A percentile compares a stretch with the other conserved stretches of the same genome.
phyloP scores from a whole-genome alignment of 2,113 vertebrate genomes.

The Aspiorhynchus laticeps region DNA sequence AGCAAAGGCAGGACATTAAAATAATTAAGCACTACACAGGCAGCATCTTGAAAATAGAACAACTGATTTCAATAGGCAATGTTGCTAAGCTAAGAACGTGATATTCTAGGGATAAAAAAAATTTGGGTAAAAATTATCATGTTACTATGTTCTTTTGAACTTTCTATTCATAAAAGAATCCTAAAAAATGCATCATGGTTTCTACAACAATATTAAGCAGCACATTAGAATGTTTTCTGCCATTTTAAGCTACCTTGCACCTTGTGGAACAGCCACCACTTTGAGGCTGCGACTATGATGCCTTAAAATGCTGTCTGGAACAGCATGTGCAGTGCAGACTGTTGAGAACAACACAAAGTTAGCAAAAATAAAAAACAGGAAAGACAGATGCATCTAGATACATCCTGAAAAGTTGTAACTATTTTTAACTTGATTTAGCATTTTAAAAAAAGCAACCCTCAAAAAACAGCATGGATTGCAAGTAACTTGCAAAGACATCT shows the following conservation, averaged over 20 bases:
- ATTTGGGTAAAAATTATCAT: neutral
- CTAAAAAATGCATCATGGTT: no score
- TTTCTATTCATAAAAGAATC: neutral
- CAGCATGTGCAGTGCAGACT: neutral
- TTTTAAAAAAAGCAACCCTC: neutral
- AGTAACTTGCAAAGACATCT: neutral
- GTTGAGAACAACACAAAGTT: neutral
- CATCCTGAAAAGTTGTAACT: neutral
- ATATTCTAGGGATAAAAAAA: neutral
- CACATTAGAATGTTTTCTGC: no score
- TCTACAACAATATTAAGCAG: no score
- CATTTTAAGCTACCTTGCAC: no score
- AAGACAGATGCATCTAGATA: neutral
- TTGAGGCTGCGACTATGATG: no score
- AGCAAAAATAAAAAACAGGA: no score
- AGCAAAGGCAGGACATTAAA: neutral
- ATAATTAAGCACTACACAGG: neutral
- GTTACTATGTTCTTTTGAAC: neutral
- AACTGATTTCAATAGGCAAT: neutral
- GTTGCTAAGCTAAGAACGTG: neutral
- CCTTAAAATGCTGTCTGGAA: no score
- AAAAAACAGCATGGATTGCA: neutral
- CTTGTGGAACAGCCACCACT: no score
- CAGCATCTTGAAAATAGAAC: neutral
- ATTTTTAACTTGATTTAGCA: neutral